Percentiles rank a stretch among this genome's conserved stretches.
These are phyloP conservation scores for Fopius arisanus DNA, from an alignment of 1,140 invertebrate species.

Conservation along the genomic window DNA sequence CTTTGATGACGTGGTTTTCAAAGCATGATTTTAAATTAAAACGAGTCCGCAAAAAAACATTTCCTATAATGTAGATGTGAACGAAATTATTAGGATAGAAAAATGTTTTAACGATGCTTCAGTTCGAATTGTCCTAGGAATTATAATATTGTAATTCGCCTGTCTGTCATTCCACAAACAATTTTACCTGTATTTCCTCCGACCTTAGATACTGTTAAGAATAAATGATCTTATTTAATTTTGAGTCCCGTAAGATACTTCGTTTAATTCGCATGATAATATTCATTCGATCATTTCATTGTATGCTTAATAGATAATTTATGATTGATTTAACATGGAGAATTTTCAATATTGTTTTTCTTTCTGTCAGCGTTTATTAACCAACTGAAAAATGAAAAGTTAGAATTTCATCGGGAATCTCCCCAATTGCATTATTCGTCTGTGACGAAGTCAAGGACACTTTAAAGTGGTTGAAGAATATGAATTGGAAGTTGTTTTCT, in stretches of 20 bases:
- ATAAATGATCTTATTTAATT: neutral
- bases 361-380: neutral
- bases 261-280: neutral
- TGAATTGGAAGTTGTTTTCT: neutral
- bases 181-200: neutral
- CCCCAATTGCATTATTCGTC: constrained; percentile 20
- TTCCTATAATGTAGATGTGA: too few species aligned
- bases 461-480: constrained; percentile 12
- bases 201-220: neutral
- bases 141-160: neutral
- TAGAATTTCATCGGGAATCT: neutral
- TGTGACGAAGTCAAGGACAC: constrained; percentile 26
- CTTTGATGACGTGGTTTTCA: too few species aligned
- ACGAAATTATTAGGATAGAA: too few species aligned
- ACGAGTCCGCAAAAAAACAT: too few species aligned
- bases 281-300: neutral
- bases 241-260: neutral
- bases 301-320: neutral
- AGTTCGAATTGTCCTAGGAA: neutral
- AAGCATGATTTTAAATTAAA: too few species aligned
- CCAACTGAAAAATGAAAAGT: neutral
- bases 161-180: neutral
- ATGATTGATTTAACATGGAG: neutral
- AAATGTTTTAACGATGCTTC: neutral
- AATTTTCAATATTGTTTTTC: neutral